Percentiles rank a stretch among this genome's conserved stretches.
Evolutionary conservation across 2,888 invertebrate genomes (phyloP).

Genomic region (Argyresthia albistria): DNA sequence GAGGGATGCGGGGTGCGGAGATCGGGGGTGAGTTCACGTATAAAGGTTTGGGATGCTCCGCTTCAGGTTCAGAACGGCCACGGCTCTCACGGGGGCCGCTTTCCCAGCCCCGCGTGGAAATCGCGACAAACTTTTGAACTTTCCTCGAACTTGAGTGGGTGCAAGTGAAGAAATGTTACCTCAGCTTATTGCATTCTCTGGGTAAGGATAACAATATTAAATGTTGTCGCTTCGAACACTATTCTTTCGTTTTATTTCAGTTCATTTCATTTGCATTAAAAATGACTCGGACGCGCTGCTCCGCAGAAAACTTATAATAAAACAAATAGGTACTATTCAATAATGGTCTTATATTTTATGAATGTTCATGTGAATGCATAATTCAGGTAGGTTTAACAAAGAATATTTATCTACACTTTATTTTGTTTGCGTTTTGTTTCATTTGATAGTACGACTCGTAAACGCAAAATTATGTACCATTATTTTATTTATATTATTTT

Average conservation of each 20-base stretch:
- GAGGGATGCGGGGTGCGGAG: not conserved
- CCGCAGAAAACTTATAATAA: not conserved
- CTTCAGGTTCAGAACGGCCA: slow-evolving; percentile 38
- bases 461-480: too few relatives aligned
- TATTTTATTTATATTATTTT: too few relatives aligned
- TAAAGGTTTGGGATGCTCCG: not conserved
- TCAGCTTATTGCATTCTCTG: not conserved
- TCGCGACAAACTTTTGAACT: slow-evolving; percentile 1
- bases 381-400: too few relatives aligned
- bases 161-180: not conserved
- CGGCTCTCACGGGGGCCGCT: slow-evolving; percentile 34
- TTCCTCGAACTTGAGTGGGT: not conserved
- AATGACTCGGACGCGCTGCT: not conserved
- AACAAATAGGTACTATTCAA: too few relatives aligned
- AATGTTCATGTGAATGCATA: too few relatives aligned
- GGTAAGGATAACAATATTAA: not conserved
- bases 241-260: not conserved
- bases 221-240: not conserved
- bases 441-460: too few relatives aligned
- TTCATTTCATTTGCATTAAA: not conserved
- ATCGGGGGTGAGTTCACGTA: not conserved
- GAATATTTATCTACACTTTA: too few relatives aligned
- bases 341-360: too few relatives aligned
- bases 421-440: too few relatives aligned
- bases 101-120: not conserved